phyloP scores from a whole-genome alignment of 1,140 invertebrate genomes.

The Anagrus nilaparvatae region DNA sequence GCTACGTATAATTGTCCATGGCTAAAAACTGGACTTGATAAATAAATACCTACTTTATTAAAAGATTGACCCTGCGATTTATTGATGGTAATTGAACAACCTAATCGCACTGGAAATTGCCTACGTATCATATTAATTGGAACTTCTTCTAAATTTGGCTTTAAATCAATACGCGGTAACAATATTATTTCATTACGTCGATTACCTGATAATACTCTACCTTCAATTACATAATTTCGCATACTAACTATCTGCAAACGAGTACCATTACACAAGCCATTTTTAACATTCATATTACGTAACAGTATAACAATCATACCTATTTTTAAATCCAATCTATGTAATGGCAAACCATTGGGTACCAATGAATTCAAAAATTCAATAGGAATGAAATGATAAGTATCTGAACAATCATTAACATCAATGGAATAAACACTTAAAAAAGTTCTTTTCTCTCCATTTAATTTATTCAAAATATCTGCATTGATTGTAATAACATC shows the following conservation, averaged over 20 bases:
- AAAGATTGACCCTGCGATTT: constrained; percentile 4
- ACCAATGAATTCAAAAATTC: background rate
- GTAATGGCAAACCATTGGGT: background rate
- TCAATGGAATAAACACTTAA: too few species aligned
- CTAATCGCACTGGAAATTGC: constrained; percentile 5
- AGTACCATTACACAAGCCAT: too few species aligned
- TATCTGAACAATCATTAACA: too few species aligned
- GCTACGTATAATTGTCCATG: background rate
- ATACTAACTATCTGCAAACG: too few species aligned
- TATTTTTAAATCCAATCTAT: background rate
- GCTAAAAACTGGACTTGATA: background rate
- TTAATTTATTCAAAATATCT: too few species aligned
- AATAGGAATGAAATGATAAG: too few species aligned
- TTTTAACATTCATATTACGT: too few species aligned
- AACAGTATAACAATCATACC: background rate
- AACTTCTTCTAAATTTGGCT: background rate
- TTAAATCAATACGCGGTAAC: background rate
- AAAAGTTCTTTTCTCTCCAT: too few species aligned
- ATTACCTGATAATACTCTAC: too few species aligned
- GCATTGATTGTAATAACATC: too few species aligned
- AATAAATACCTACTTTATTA: background rate
- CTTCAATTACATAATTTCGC: too few species aligned
- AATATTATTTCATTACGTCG: too few species aligned
- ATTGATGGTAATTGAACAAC: constrained; percentile 4
- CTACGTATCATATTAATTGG: background rate